phyloP scores from a whole-genome alignment of 2,113 vertebrate species.

The Anoura caudifer region DNA sequence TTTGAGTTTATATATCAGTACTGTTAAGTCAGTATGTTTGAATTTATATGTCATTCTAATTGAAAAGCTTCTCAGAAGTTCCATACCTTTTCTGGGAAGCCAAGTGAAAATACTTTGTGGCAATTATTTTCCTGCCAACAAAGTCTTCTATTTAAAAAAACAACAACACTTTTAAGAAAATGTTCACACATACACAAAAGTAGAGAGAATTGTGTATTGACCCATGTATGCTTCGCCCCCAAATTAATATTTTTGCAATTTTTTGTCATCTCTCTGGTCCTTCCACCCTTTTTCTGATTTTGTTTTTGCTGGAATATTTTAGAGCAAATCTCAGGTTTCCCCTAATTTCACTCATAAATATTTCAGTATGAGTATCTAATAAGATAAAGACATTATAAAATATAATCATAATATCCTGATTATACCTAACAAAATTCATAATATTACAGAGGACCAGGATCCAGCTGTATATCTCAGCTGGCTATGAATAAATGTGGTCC shows the following conservation, averaged over 20 bases:
- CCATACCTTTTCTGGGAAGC: neutral
- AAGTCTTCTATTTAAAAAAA: conserved; percentile 8
- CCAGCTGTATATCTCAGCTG: neutral
- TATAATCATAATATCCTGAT: neutral
- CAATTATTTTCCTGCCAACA: neutral
- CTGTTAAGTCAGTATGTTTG: neutral
- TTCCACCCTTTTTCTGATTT: conserved; percentile 14
- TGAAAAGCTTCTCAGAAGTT: neutral
- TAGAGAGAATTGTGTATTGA: neutral
- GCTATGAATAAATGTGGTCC: neutral
- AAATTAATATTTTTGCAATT: neutral
- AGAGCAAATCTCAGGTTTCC: conserved; percentile 41
- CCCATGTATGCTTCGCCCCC: neutral
- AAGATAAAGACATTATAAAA: conserved; percentile 46
- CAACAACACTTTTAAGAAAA: neutral
- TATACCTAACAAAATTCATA: neutral
- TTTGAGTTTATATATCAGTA: neutral
- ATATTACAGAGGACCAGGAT: neutral
- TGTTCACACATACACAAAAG: neutral
- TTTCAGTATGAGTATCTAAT: conserved; percentile 38
- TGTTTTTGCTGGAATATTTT: conserved; percentile 34
- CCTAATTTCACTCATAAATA: conserved; percentile 30
- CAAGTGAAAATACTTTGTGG: neutral
- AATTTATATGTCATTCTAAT: neutral
- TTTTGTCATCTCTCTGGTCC: neutral